phyloP scores from a whole-genome alignment of 2,797 vertebrate genomes.

The Gallinago nigripennis region DNA sequence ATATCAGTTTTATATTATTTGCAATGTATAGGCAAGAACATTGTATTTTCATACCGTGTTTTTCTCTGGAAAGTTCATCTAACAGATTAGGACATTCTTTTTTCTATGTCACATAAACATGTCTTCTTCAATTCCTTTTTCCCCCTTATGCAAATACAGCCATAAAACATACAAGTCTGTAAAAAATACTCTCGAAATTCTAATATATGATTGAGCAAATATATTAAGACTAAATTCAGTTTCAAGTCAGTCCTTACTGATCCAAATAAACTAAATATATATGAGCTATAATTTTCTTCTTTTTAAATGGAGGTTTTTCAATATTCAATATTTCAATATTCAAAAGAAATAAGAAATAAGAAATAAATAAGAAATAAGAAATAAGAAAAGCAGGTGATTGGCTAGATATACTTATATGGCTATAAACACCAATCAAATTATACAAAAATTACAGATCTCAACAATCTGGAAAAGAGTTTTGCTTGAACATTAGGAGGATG shows the following conservation, averaged over 20 bases:
- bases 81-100: background rate
- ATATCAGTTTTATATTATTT: background rate
- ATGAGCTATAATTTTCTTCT: background rate
- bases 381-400: background rate
- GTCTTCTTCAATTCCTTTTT: background rate
- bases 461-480: background rate
- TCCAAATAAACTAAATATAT: background rate
- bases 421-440: background rate
- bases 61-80: background rate
- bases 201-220: background rate
- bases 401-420: background rate
- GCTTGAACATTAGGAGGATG: background rate
- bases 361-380: no score
- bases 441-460: background rate
- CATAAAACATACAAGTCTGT: background rate
- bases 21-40: background rate
- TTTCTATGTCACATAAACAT: background rate
- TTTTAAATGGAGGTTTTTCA: background rate
- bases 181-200: background rate
- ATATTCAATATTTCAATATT: background rate
- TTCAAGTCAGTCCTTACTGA: background rate
- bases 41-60: background rate
- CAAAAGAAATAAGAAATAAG: background rate
- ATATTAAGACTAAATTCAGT: background rate
- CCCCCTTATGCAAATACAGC: background rate